Base-by-base conservation (phyloP, 2,797 vertebrate genomes). In the Harpagifer antarcticus region DNA sequence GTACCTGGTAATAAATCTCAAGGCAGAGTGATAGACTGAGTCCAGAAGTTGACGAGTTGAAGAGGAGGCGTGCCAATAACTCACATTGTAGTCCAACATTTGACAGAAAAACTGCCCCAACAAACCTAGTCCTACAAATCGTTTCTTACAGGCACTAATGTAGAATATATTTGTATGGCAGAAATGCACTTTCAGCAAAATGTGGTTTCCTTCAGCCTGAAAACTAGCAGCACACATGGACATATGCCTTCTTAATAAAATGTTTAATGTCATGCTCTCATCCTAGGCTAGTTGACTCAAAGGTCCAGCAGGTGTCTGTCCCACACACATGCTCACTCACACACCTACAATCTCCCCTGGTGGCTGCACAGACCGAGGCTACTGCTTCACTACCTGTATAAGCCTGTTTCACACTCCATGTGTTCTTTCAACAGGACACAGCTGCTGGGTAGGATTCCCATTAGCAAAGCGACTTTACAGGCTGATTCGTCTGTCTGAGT, bases 401-500 rank as follows among this genome's bases (percentile, higher is more conserved):
- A 83, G 81, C 79, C 71, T 79, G 86, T 89, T 89, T 91, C 68
- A 79, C 83, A 83, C 84, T 74, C 74, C 80, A 80, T 76, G 78
- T 82, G 86, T 77, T 88, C 74, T 33, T 89, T 68, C 80, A 83
- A 59, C 66, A 78, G 85, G 87, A n/a, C 89, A 84, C 92, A 91
- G 92, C 90, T 92, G 91, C 68, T 72, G 60, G 84, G 27, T 33
- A 70, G 53, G 62, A 88, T 84, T 91, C 64, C 81, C 81, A 90
- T 91, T 91, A 88, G 75, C 71, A 58, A 66, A 74, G 78, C 43
- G 15, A 70, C 79, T 61, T 72, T 19, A 54, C 64, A 84, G 60
- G 65, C 79, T 68, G 72, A 87, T 86, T 90, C 43, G 58, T 64
- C 5, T 59, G 66, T 82, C 62, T 59, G 57, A 63, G 58, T 78